Evolutionary conservation across 2,797 vertebrate genomes (phyloP).

Genomic region (Ibycter americanus): DNA sequence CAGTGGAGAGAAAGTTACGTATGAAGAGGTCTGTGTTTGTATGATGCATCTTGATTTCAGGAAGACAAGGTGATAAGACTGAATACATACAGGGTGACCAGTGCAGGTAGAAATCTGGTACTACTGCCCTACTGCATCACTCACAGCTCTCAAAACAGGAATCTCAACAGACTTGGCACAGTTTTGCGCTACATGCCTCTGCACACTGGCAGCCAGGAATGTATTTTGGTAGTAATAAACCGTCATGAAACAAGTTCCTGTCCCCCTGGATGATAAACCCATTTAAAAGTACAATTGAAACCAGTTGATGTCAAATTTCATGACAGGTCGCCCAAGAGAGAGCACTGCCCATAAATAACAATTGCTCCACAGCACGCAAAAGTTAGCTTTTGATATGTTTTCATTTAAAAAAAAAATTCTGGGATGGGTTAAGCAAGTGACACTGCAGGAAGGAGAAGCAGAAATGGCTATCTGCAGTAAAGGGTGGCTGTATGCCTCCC

Average conservation of each 20-base stretch:
- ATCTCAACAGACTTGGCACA: neutral
- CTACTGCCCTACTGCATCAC: neutral
- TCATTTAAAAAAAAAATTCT: neutral
- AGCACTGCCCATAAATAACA: accelerated
- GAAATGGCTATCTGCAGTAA: neutral
- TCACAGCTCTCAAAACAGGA: neutral
- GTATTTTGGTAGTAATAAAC: neutral
- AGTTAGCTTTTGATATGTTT: neutral
- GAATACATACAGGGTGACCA: neutral
- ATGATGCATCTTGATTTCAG: neutral
- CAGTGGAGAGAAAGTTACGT: neutral
- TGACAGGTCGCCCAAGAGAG: neutral
- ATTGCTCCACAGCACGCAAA: neutral
- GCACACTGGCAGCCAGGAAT: neutral
- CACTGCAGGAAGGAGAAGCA: neutral
- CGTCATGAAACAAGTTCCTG: neutral
- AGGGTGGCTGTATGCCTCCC: neutral
- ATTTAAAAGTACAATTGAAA: neutral
- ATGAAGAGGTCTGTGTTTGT: neutral
- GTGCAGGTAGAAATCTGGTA: neutral
- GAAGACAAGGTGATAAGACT: neutral
- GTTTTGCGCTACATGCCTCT: neutral
- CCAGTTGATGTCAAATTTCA: neutral
- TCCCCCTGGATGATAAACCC: neutral
- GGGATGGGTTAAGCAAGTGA: neutral